phyloP scores from a whole-genome alignment of 2,888 invertebrate genomes.

The Eretmocerus hayati region DNA sequence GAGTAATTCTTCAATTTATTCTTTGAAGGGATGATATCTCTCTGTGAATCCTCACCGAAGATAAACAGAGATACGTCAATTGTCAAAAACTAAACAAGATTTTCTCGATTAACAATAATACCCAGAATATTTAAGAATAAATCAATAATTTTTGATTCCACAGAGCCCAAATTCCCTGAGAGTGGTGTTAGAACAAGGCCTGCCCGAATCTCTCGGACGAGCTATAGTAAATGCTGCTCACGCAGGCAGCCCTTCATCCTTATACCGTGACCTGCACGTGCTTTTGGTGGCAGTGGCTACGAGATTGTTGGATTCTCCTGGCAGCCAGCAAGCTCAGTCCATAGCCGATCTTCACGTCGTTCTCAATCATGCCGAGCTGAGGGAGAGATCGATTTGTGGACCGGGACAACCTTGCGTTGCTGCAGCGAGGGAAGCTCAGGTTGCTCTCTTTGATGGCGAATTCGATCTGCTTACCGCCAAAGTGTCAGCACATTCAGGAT shows the following conservation, averaged over 20 bases:
- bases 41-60: no score
- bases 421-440: constrained; percentile 50
- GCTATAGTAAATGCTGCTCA: constrained; percentile 44
- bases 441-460: constrained; percentile 52
- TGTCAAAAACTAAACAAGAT: not conserved
- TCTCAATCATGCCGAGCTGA: constrained; percentile 50
- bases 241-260: constrained; percentile 30
- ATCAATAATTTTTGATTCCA: not conserved
- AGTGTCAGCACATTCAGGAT: constrained; percentile 39
- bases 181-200: constrained; percentile 46
- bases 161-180: constrained; percentile 40
- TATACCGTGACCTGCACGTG: constrained; percentile 42
- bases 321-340: constrained; percentile 46
- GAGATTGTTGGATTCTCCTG: constrained; percentile 45
- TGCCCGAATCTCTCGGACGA: constrained; percentile 46
- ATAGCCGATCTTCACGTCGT: constrained; percentile 55
- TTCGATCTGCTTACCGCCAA: constrained; percentile 49
- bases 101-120: not conserved
- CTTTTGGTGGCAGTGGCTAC: constrained; percentile 45
- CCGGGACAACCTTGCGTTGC: constrained; percentile 40
- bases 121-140: no score
- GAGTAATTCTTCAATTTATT: not conserved
- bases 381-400: constrained; percentile 42
- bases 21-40: no score
- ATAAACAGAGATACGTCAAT: no score